Conservation (phyloP, 2,113 vertebrate species). For the Oreocharis arfaki region DNA sequence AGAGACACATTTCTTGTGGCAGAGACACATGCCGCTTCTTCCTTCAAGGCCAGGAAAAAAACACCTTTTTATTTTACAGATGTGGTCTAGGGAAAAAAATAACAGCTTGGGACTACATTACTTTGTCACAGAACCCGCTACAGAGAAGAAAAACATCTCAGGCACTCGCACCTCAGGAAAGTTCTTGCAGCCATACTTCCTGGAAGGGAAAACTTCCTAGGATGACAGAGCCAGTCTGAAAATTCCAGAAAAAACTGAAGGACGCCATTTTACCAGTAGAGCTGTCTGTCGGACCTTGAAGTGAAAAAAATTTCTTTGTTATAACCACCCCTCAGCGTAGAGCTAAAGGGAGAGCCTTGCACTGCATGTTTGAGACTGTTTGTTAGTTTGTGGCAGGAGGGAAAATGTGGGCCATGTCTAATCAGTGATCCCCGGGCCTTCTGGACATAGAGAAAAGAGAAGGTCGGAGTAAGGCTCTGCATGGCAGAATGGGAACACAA, state of each 20-base stretch:
- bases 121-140: background rate
- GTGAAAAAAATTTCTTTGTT: background rate
- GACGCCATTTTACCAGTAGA: background rate
- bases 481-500: background rate
- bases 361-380: background rate
- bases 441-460: background rate
- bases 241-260: background rate
- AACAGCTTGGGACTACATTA: background rate
- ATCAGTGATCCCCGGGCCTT: background rate
- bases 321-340: background rate
- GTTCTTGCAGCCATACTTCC: background rate
- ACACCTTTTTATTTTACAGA: background rate
- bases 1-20: background rate
- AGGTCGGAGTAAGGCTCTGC: background rate
- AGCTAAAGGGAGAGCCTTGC: background rate
- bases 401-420: fast-evolving
- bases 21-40: background rate
- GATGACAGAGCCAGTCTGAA: background rate
- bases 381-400: background rate
- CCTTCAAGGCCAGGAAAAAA: background rate
- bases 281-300: background rate
- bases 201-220: background rate
- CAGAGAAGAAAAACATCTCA: background rate
- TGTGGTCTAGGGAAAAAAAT: background rate
- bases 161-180: background rate